Evolutionary conservation across 2,888 invertebrate genomes (phyloP).

Genomic region (Drosophila cracens): DNA sequence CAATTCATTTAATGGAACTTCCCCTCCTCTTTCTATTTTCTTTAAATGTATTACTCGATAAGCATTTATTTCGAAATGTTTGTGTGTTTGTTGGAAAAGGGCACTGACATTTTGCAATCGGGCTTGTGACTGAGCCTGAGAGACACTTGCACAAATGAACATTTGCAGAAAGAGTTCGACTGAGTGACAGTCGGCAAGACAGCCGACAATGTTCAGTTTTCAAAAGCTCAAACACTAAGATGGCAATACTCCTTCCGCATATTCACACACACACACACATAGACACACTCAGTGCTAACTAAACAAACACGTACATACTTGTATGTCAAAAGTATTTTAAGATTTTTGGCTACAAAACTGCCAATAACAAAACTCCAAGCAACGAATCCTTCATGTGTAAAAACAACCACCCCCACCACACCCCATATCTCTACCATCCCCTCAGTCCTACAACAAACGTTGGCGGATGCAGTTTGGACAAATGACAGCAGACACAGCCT

Average conservation of each 20-base stretch:
- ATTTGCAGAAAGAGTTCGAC: conserved; percentile 64
- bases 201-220: conserved; percentile 79
- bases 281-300: conserved; percentile 45
- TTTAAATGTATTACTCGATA: conserved; percentile 22
- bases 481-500: conserved; percentile 66
- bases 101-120: conserved; percentile 66
- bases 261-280: conserved; percentile 34
- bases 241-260: conserved; percentile 60
- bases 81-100: conserved; percentile 29
- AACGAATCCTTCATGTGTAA: conserved; percentile 15
- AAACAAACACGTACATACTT: conserved; percentile 68
- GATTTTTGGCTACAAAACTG: conserved; percentile 78
- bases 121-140: conserved; percentile 58
- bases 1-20: conserved; percentile 48
- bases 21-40: conserved; percentile 10
- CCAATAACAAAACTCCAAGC: conserved; percentile 67
- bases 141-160: conserved; percentile 70
- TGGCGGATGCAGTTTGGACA: conserved; percentile 77
- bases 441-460: conserved; percentile 13
- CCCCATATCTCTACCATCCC: background rate
- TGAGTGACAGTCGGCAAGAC: conserved; percentile 79
- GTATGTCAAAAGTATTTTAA: conserved; percentile 78
- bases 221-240: conserved; percentile 69
- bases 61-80: conserved; percentile 38
- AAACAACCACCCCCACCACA: background rate